Evolutionary conservation across 2,797 vertebrate genomes (phyloP), one percentile per base, ranked within the genome.

Genomic region (Pempheris klunzingeri): DNA sequence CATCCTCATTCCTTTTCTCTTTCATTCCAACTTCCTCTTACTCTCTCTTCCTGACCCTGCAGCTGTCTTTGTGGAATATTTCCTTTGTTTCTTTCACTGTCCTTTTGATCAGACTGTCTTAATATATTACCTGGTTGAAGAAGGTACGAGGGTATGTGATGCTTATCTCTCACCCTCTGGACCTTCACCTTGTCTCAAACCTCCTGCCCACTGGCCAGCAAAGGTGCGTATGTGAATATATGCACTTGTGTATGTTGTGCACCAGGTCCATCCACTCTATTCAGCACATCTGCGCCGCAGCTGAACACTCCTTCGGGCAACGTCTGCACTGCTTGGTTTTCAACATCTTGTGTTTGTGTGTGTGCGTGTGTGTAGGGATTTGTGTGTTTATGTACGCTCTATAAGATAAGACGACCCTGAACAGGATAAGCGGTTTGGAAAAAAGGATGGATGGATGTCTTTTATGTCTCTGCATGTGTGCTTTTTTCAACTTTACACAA

Each of bases 231-330:
- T 81, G 72, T 85, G 83, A 76, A 60, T 66, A 34, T 76, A 77
- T 55, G 78, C 77, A 78, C 15, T 41, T 84, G 77, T 83, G 65
- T 84, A 67, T 78, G 74, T 87, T 86, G 82, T 74, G 68, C 58
- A 70, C 55, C 74, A 20, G 61, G 44, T 83, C 52, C 63, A 52
- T 88, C 80, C 82, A 80, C 74, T 86, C 84, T 72, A 60, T 77
- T 87, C 83, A 44, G 65, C 90, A 95, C 95, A 96, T 96, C 95
- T 96, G 95, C 66, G 77, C 80, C 36, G 34, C 95, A 96, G 93
- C 93, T 96, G 94, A 93, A 88, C 71, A 13, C 77, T 90, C 83
- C 88, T 90, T 28, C 50, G 38, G 90, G 91, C 87, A 81, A 90
- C 52, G 83, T 88, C 88, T 90, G 87, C 83, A 83, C 78, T 92